Base-by-base conservation (phyloP, 2,797 vertebrate genomes). In the Sandelia bainsii region DNA sequence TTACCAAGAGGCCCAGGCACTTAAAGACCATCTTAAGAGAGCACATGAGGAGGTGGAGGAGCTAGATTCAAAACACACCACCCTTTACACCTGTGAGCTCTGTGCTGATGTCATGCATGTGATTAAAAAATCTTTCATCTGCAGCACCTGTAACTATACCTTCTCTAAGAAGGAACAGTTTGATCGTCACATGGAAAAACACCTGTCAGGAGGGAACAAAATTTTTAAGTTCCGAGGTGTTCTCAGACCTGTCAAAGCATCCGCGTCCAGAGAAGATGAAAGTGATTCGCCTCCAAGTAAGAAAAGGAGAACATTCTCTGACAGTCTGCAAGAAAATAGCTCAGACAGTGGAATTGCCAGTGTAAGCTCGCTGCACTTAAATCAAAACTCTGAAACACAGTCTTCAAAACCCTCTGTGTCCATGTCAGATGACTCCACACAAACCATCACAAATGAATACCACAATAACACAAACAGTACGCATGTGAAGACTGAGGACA, bases 81-180 rank as follows among this genome's bases (percentile, higher is more conserved):
- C 96, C 0, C 94, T 99, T 25, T 99, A 97, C 1, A 94, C 97
- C 54, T 99, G 98, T 3, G 98, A 99, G 91, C 97, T 99, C 34
- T 99, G 98, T 0, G 98, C 98, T 0, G 95, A 98, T 0, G 98
- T 99, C 80, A 98, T 98, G 96, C 97, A 97, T 0, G 96, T 98
- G 52, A 99, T 98, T 88, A 97, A 96, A 87, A 96, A 99, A 64
- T 98, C 98, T 14, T 99, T 99, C 83, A 97, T 96, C 88, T 99
- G 98, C 90, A 99, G 98, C 93, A 95, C 97, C 82, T 99, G 98
- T 83, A 99, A 99, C 91, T 99, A 99, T 76, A 99, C 98, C 17
- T 99, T 99, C 88, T 98, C 97, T 22, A 99, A 99, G 87, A 99
- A 99, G 71, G 98, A 99, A 77, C 98, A 99, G 83, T 99, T 98